Conservation (phyloP, 2,797 vertebrate species). For the Clamator glandarius region DNA sequence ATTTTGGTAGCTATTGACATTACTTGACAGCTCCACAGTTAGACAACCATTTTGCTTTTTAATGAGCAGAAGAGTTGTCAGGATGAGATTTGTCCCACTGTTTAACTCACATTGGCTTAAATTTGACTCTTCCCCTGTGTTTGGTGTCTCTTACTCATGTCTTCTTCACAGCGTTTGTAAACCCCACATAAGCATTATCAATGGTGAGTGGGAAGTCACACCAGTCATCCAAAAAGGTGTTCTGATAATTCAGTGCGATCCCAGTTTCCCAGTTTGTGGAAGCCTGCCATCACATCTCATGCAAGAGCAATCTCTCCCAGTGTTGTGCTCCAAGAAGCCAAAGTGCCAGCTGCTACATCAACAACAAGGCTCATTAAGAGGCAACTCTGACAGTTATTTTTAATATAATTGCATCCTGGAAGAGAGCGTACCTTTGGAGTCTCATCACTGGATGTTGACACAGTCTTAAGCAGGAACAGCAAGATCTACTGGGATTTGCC, state of each 20-base stretch:
- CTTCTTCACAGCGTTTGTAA: neutral
- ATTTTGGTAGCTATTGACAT: neutral
- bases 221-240: neutral
- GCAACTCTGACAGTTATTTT: neutral
- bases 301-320: neutral
- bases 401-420: neutral
- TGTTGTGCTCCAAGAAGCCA: neutral
- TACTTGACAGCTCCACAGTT: neutral
- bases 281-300: neutral
- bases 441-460: neutral
- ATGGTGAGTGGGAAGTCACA: neutral
- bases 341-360: neutral
- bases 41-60: constrained; percentile 3
- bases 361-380: neutral
- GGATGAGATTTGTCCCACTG: neutral
- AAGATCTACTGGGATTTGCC: neutral
- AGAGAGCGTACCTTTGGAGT: neutral
- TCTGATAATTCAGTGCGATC: neutral
- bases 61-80: constrained; percentile 5
- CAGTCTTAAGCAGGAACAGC: neutral
- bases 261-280: neutral
- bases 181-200: neutral
- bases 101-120: neutral
- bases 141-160: neutral
- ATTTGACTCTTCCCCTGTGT: neutral